Evolutionary conservation across 2,113 vertebrate genomes (phyloP).

Genomic region (mouse (Mus musculus)): GRCm39 chr11:119034501-119035000

Average conservation of each 20-base stretch:
- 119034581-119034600: neutral
- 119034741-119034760: neutral
- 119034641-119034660: neutral
- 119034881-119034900: neutral
- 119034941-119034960: neutral
- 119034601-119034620: neutral
- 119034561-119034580: neutral
- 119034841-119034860: neutral
- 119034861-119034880: neutral
- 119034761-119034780: neutral
- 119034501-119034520: neutral
- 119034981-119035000: neutral
- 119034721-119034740: neutral
- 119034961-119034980: neutral
- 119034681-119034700: neutral
- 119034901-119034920: neutral
- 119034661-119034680: no score
- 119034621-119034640: neutral
- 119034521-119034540: slow-evolving; percentile 58
- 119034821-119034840: neutral
- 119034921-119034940: rapidly evolving
- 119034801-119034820: neutral
- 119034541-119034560: neutral
- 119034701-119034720: neutral
- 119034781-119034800: no score